A percentile compares a stretch with the other conserved stretches of the same genome.
These are phyloP conservation scores for Ceyx melanurus DNA, from an alignment of 2,113 vertebrate genomes.

Conservation along the genomic window DNA sequence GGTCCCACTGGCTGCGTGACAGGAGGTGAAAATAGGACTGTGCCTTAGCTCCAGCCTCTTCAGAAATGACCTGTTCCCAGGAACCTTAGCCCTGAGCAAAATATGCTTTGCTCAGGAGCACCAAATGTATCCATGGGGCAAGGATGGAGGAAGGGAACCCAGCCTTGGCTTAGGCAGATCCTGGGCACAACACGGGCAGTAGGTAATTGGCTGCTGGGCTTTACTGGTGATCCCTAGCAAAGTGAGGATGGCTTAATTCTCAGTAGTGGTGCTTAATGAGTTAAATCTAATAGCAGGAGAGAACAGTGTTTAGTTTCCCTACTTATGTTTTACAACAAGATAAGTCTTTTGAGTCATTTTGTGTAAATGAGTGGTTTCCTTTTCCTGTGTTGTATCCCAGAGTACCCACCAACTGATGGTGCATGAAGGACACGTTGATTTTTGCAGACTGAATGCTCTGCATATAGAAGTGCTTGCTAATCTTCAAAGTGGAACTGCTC, in stretches of 20 bases:
- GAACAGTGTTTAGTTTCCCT: not conserved
- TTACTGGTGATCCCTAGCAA: not conserved
- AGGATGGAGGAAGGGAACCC: not conserved
- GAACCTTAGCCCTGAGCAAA: not conserved
- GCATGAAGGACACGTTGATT: not conserved
- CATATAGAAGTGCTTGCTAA: not conserved
- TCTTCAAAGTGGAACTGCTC: not conserved
- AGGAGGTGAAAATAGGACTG: not conserved
- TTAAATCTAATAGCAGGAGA: not conserved
- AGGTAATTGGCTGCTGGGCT: not conserved
- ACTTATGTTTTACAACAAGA: not conserved
- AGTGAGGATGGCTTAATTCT: not conserved
- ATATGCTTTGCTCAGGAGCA: not conserved
- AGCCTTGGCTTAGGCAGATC: not conserved
- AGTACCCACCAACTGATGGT: not conserved
- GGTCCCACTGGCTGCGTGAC: not conserved
- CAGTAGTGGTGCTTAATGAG: not conserved
- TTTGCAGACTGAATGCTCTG: not conserved
- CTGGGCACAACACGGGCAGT: accelerated
- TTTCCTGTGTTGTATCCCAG: not conserved
- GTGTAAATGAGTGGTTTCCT: not conserved
- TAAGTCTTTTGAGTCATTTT: not conserved
- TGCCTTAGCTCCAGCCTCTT: not conserved
- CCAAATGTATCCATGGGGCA: accelerated
- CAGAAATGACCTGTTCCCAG: not conserved